Base-by-base conservation (phyloP, 1,140 invertebrate genomes). In the Calliphora vicina region DNA sequence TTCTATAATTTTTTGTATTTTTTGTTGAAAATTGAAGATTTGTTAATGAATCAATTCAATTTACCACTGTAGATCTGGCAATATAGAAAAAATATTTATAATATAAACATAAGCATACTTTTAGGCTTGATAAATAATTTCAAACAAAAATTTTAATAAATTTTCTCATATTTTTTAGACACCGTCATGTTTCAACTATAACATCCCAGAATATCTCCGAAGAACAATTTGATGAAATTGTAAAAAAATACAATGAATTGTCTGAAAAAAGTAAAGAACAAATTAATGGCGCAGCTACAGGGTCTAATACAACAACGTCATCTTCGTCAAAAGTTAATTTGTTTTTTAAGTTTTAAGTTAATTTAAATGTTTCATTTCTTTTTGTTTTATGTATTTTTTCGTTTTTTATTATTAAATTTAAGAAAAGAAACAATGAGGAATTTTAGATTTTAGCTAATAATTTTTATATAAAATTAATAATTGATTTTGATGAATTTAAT, bases 101-200 rank as follows among this genome's bases (percentile, higher is more conserved):
- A 78, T 42, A 74, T 13, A 26, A 9, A 45, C 12, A 43, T 43
- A 73, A n/a, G 82, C 3, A 26, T 82, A 25, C 43, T 43, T 76
- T 76, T 27, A 71, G 45, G 35, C 20, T 45, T 25, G 3, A 12
- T 50, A 50, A 10, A 6, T 12, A 6, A 50, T 12, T 12, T 35
- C 17, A 50, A 50, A 2, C 35, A 50, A 50, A 50, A 50, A 15
- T 12, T 2, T 2, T 35, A 35, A 35, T 6, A 35, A 35, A 35
- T 35, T 35, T 12, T 1, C 12, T 71, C 61, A n/a, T 35, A 17
- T 15, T 74, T 57, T 61, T 17, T 25, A 90, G 88, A 84, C 89
- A 87, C 82, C 86, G 87, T 81, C 84, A 88, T 81, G 88, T 89
- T 3, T 84, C 89, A 20, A 82, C 50, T 20, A 86, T 90, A 23